Conservation (phyloP, 2,797 vertebrate genomes). For the Peromyscus aztecus region DNA sequence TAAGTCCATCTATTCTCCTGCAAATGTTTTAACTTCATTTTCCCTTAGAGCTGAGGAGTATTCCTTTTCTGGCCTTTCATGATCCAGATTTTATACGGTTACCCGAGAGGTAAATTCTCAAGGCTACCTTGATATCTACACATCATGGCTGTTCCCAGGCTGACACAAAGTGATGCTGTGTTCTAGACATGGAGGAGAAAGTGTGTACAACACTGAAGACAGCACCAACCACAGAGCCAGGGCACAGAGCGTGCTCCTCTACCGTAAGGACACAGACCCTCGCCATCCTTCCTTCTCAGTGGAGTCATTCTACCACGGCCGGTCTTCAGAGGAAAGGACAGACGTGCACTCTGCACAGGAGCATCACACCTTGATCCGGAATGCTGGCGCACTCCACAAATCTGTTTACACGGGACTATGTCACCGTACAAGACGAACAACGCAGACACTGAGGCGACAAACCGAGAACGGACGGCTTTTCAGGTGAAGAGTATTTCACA, state of each 20-base stretch:
- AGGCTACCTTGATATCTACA: background rate
- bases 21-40: no score
- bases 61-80: background rate
- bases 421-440: background rate
- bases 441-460: background rate
- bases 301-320: conserved; percentile 66
- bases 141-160: background rate
- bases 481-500: conserved; percentile 36
- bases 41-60: no score
- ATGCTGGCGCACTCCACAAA: conserved; percentile 62
- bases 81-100: background rate
- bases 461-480: conserved; percentile 58
- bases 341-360: conserved; percentile 7
- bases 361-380: conserved; percentile 61
- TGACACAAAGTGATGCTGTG: background rate
- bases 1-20: no score
- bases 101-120: background rate
- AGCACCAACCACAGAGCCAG: background rate
- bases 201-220: background rate
- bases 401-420: conserved; percentile 34
- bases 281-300: background rate
- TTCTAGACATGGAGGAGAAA: background rate
- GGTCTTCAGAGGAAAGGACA: conserved; percentile 78
- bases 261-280: background rate
- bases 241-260: conserved; percentile 8